Percentiles rank a stretch among this genome's conserved stretches.
phyloP scores from a whole-genome alignment of 2,888 invertebrate genomes.

The Parascotia fuliginaria region DNA sequence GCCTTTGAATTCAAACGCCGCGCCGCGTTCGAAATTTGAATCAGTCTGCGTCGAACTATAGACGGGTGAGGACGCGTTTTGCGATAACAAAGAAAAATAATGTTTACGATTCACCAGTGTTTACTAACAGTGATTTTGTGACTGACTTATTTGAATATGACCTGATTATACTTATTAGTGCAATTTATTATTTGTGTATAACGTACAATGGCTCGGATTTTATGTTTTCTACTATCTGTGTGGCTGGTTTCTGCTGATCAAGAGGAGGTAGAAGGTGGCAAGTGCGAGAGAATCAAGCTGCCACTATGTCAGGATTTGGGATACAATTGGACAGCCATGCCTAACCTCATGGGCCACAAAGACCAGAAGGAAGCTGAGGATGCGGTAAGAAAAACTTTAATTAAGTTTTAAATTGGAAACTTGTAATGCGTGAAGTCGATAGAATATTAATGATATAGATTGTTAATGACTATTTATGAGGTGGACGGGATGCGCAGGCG shows the following conservation, averaged over 20 bases:
- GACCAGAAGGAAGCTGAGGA: conserved; percentile 93
- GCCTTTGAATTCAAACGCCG: conserved; percentile 76
- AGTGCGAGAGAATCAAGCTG: conserved; percentile 92
- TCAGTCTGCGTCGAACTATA: conserved; percentile 68
- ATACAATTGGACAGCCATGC: conserved; percentile 95
- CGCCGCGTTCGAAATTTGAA: conserved; percentile 64
- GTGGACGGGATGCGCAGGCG: neutral
- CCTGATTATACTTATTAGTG: conserved; percentile 52
- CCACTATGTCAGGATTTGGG: conserved; percentile 93
- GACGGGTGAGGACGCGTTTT: conserved; percentile 49
- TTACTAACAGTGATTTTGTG: conserved; percentile 65
- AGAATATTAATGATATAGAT: conserved; percentile 8
- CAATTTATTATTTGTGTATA: conserved; percentile 51
- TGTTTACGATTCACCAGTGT: conserved; percentile 71
- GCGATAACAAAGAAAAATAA: conserved; percentile 40
- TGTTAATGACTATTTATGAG: conserved; percentile 11
- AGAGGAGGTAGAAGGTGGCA: conserved; percentile 79
- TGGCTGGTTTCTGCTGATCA: conserved; percentile 75
- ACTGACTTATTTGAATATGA: conserved; percentile 68
- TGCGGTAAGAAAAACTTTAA: conserved; percentile 84
- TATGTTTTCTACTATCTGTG: conserved; percentile 64
- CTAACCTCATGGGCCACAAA: conserved; percentile 93
- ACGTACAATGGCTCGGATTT: conserved; percentile 74
- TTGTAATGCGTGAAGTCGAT: neutral
- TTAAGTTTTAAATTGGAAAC: conserved; percentile 6